phyloP scores from a whole-genome alignment of 53 echinoderm and acorn worm genomes.

The Temnopleurus reevesii region DNA sequence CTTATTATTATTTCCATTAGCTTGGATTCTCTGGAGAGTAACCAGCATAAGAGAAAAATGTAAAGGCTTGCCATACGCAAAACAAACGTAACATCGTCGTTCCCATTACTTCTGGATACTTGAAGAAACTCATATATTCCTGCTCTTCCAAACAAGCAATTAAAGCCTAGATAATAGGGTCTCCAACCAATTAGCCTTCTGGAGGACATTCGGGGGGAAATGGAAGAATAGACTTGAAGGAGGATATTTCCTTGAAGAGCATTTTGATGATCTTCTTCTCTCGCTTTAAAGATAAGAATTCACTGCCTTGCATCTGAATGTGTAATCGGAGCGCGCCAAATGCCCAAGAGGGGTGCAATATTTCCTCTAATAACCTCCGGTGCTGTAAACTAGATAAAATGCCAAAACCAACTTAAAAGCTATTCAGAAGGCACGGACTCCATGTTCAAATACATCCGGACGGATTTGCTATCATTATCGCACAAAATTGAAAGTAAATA shows the following conservation, averaged over 20 bases:
- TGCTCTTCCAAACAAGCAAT: background rate
- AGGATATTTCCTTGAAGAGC: conserved; percentile 15
- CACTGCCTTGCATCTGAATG: background rate
- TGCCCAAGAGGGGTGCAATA: conserved; percentile 18
- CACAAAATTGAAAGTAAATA: conserved; percentile 58
- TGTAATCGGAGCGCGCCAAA: conserved; percentile 11
- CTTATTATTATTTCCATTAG: no score
- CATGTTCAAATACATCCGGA: conserved; percentile 56
- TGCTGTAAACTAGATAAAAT: conserved; percentile 10
- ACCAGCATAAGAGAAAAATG: no score
- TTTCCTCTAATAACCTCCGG: conserved; percentile 24
- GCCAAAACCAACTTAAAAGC: background rate
- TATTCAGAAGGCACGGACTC: conserved; percentile 48
- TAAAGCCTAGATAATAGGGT: background rate
- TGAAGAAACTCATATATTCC: no score
- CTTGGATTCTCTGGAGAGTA: no score
- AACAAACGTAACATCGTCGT: no score
- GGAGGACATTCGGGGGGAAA: background rate
- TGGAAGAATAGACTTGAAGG: background rate
- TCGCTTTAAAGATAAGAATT: background rate
- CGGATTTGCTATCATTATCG: conserved; percentile 52
- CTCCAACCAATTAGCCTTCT: background rate
- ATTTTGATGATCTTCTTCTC: conserved; percentile 30
- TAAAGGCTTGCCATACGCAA: no score
- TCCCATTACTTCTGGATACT: no score